Evolutionary conservation across 1,140 invertebrate species (phyloP), one percentile per base, ranked within the genome.

Genomic region (Ladona fulva): DNA sequence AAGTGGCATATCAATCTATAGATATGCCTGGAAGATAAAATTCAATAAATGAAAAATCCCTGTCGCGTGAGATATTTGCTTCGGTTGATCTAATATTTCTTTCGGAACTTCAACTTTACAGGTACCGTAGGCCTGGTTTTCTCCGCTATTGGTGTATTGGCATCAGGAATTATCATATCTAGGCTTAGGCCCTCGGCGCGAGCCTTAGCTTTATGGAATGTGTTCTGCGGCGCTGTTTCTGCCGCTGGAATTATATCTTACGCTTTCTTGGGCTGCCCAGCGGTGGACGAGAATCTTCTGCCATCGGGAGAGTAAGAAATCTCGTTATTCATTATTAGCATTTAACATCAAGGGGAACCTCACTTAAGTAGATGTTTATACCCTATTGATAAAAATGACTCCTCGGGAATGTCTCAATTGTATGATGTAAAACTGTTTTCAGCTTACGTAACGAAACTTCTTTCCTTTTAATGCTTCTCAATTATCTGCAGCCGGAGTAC

Each of bases 141-240:
- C 83, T 91, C 91, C n/a, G 90, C 91, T 0, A 84, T 92, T 52
- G 92, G 92, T 0, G 88, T 93, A 75, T 82, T 92, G 6, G 76
- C 90, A 0, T 86, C 89, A 73, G 92, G 92, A 0, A 81, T 91
- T 25, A 79, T 93, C 0, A 90, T 93, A 5, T 83, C 88, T 0
- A 90, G 87, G 82, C 82, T 84, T 0, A 87, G 87, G 79, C 89
- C 91, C 0, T 86, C 84, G 25, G 87, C 89, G 12, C 83, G 86
- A 77, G 83, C 78, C n/a, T 80, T 92, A 1, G 85, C 88, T 7
- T 81, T 81, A 8, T 92, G 90, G 81, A 91, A 90, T 82, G 86
- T 91, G 0, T 44, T 86, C 8, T 83, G 86, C 1, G 85, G 87
- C 5, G 79, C 87, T 25, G 24, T 87, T 74, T 86, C 84, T 75